phyloP scores from a whole-genome alignment of 2,113 vertebrate species.

The Miniopterus natalensis region DNA sequence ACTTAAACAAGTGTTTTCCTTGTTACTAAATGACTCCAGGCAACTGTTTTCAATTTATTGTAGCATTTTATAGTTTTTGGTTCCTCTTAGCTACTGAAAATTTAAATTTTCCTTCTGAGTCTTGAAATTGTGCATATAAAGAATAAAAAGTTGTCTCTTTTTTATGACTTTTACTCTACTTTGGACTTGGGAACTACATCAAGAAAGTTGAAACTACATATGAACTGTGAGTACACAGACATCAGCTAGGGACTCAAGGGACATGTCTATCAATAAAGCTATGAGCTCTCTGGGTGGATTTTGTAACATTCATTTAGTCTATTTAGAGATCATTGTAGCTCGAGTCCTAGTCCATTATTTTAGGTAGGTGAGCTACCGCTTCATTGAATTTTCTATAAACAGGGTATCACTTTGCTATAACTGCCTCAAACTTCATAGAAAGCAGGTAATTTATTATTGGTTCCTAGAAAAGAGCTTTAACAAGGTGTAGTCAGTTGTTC shows the following conservation, averaged over 20 bases:
- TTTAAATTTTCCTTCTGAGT: constrained; percentile 20
- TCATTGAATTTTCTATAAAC: neutral
- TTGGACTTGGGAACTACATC: neutral
- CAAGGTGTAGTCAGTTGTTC: neutral
- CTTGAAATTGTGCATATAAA: neutral
- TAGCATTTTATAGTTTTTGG: neutral
- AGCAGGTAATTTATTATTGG: neutral
- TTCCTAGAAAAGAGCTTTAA: constrained; percentile 13
- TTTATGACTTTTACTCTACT: neutral
- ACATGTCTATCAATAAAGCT: neutral
- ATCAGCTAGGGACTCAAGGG: neutral
- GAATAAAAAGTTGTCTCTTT: neutral
- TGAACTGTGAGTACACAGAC: neutral
- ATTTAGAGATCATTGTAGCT: neutral
- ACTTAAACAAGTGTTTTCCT: neutral
- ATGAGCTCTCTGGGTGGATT: neutral
- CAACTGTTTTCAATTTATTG: neutral
- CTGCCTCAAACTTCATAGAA: neutral
- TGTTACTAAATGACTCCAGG: neutral
- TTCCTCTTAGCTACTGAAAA: neutral
- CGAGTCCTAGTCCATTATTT: neutral
- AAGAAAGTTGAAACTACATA: neutral
- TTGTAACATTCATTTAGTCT: neutral
- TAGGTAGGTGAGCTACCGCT: neutral
- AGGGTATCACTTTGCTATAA: neutral